phyloP scores from a whole-genome alignment of 2,113 vertebrate species.

The Callithrix jacchus region DNA sequence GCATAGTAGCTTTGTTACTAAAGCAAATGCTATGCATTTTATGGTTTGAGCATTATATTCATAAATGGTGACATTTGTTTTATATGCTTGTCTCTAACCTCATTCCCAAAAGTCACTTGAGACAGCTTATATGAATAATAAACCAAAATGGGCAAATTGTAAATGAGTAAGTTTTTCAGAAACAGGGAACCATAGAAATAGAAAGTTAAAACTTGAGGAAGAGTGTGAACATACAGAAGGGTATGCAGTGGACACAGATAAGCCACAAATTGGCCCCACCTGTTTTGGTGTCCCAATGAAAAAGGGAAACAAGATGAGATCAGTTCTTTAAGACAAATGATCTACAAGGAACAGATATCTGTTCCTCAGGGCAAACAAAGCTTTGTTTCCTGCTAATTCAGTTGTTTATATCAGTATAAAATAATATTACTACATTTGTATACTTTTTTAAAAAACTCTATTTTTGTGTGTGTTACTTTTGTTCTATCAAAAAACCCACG shows the following conservation, averaged over 20 bases:
- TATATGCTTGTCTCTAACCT: conserved; percentile 41
- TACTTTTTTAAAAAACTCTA: background rate
- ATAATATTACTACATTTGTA: background rate
- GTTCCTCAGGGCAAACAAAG: background rate
- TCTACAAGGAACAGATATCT: background rate
- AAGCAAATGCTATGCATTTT: conserved; percentile 38
- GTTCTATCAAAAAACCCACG: background rate
- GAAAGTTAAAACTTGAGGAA: conserved; percentile 16
- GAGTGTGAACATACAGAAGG: background rate
- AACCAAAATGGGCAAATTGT: conserved; percentile 27
- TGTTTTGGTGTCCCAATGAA: background rate
- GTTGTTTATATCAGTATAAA: background rate
- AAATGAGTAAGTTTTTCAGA: conserved; percentile 33
- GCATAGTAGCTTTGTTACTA: conserved; percentile 19
- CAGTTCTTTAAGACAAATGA: background rate
- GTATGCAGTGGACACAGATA: background rate
- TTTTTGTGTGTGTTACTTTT: conserved; percentile 11
- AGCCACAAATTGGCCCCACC: background rate
- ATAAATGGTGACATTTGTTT: conserved; percentile 51
- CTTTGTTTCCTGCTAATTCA: background rate
- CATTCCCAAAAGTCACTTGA: conserved; percentile 46
- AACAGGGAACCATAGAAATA: background rate
- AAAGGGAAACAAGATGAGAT: background rate
- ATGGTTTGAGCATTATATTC: conserved; percentile 30
- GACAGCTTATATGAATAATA: conserved; percentile 31